Percentiles rank a stretch among this genome's conserved stretches.
phyloP scores from a whole-genome alignment of 1,140 invertebrate genomes.

The Scaptomyza hsui region DNA sequence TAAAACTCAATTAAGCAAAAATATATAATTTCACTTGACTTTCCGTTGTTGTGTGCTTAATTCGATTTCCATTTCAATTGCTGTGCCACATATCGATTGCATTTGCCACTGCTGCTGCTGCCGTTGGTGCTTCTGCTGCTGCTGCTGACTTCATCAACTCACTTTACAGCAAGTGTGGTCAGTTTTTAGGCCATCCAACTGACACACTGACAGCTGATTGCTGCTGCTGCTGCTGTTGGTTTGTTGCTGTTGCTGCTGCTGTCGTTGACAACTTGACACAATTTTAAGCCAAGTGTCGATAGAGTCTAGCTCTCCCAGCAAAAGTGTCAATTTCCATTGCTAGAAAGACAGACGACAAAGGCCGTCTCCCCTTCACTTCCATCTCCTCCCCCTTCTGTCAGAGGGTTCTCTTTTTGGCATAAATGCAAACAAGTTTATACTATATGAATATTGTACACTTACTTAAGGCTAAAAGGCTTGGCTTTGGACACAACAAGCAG shows the following conservation, averaged over 20 bases:
- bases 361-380: neutral
- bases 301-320: slow-evolving; percentile 31
- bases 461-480: slow-evolving; percentile 31
- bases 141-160: slow-evolving; percentile 38
- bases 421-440: slow-evolving; percentile 35
- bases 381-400: neutral
- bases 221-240: slow-evolving; percentile 35
- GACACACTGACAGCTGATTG: slow-evolving; percentile 68
- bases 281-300: slow-evolving; percentile 68
- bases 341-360: slow-evolving; percentile 46
- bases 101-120: neutral
- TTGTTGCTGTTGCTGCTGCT: slow-evolving; percentile 6
- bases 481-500: slow-evolving; percentile 66
- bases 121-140: neutral
- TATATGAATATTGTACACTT: neutral
- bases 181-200: slow-evolving; percentile 63
- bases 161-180: slow-evolving; percentile 53
- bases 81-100: slow-evolving; percentile 39
- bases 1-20: neutral
- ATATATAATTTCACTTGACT: slow-evolving; percentile 29
- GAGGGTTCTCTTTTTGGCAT: slow-evolving; percentile 23
- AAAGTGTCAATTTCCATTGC: slow-evolving; percentile 78
- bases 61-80: slow-evolving; percentile 36
- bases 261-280: slow-evolving; percentile 75
- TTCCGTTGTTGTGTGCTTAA: slow-evolving; percentile 7